These are phyloP conservation scores for Tolypeutes matacus DNA, from an alignment of 2,797 vertebrate genomes.

Conservation along the genomic window DNA sequence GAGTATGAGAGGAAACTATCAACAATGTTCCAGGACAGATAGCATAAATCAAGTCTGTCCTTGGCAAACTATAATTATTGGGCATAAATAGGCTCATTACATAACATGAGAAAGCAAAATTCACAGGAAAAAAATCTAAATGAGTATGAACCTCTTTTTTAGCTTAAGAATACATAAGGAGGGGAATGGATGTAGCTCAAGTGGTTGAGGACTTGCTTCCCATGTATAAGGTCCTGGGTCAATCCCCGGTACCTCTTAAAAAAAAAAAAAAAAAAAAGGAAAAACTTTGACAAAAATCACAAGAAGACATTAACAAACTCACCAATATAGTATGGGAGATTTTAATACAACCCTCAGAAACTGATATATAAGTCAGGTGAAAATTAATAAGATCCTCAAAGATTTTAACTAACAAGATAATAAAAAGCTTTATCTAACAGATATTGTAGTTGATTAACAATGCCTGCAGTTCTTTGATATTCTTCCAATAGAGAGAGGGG, in stretches of 20 bases:
- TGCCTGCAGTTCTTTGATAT: neutral
- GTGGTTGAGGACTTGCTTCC: too few relatives aligned
- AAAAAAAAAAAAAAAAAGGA: neutral
- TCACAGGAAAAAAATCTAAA: neutral
- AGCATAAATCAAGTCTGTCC: neutral
- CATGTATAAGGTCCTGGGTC: too few relatives aligned
- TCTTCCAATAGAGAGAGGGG: neutral
- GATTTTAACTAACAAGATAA: slow-evolving; percentile 12
- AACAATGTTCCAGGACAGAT: neutral
- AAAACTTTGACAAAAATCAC: neutral
- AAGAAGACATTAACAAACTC: neutral
- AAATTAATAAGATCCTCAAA: neutral
- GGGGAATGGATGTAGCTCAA: too few relatives aligned
- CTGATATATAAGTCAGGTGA: neutral
- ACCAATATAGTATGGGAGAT: neutral
- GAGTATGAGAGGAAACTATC: neutral
- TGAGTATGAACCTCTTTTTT: neutral
- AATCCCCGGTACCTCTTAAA: too few relatives aligned
- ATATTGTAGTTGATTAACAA: neutral
- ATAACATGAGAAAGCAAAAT: neutral
- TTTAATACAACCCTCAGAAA: slow-evolving; percentile 6
- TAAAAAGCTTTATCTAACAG: neutral
- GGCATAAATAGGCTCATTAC: neutral
- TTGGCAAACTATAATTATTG: neutral
- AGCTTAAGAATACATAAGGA: neutral